Conservation (phyloP, 2,113 vertebrate genomes). For the Petroica traversi region DNA sequence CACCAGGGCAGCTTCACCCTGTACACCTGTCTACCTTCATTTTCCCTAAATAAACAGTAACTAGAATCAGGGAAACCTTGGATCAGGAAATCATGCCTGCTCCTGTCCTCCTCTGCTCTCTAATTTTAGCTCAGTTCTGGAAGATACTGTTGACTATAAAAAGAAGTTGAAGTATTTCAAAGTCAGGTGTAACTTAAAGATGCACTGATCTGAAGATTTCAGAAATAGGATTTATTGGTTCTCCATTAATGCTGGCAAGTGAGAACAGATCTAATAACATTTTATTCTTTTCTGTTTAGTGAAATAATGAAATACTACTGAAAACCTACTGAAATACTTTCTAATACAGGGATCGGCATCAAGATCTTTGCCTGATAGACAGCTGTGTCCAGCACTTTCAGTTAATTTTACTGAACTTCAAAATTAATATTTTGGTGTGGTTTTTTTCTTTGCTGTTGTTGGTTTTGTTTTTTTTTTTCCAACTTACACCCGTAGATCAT, state of each 20-base stretch:
- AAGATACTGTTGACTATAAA: not conserved
- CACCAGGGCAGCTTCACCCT: accelerated
- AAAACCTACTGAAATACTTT: not conserved
- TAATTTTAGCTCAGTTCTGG: not conserved
- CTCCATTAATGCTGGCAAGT: not conserved
- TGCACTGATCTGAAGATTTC: not conserved
- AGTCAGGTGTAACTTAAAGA: not conserved
- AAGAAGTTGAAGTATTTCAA: not conserved
- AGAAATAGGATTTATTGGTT: not conserved
- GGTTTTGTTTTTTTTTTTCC: not conserved
- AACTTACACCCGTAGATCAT: not conserved
- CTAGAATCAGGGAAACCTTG: not conserved
- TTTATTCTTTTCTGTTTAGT: not conserved
- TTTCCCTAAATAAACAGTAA: not conserved
- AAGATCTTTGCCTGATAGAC: not conserved
- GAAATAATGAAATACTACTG: not conserved
- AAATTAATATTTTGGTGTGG: not conserved
- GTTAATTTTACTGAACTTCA: not conserved
- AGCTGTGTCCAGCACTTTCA: not conserved
- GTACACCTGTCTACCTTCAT: not conserved
- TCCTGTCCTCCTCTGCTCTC: not conserved
- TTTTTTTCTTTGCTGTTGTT: not conserved
- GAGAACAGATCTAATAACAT: not conserved
- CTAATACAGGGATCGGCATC: not conserved
- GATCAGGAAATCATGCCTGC: not conserved